These are phyloP conservation scores for Chrysolina americana DNA, from an alignment of 2,888 invertebrate genomes.

Conservation along the genomic window DNA sequence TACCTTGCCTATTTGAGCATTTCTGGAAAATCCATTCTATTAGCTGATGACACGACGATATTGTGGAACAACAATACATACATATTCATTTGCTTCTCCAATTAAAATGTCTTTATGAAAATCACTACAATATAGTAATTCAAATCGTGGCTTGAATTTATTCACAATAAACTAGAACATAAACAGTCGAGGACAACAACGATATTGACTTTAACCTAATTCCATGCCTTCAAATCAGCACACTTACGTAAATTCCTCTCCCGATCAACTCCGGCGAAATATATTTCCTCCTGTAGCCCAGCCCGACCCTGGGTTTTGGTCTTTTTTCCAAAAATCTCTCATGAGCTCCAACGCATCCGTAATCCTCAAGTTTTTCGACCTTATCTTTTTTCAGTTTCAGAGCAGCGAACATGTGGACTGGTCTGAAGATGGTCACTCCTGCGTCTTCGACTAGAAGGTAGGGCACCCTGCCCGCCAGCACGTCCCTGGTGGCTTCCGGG, in stretches of 20 bases:
- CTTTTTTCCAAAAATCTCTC: conserved; percentile 60
- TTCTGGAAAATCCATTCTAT: too few species aligned
- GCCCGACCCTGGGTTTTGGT: conserved; percentile 55
- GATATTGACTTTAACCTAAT: too few species aligned
- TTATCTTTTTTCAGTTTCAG: conserved; percentile 77
- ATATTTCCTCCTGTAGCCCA: conserved; percentile 61
- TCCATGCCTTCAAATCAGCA: not conserved
- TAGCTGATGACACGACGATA: too few species aligned
- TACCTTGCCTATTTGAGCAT: too few species aligned
- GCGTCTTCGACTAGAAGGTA: conserved; percentile 83
- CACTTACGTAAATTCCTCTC: conserved; percentile 63
- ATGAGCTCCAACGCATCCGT: conserved; percentile 65
- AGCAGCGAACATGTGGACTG: conserved; percentile 83
- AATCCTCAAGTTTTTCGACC: conserved; percentile 63
- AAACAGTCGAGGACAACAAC: too few species aligned
- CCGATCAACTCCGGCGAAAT: conserved; percentile 62
- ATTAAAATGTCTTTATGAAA: too few species aligned
- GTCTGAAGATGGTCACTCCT: conserved; percentile 79
- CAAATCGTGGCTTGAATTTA: too few species aligned
- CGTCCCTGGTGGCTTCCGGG: conserved; percentile 81
- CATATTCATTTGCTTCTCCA: too few species aligned
- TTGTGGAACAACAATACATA: too few species aligned
- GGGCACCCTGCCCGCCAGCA: conserved; percentile 81
- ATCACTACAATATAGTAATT: too few species aligned
- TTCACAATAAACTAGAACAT: too few species aligned